Base-by-base conservation (phyloP, 2,797 vertebrate species). In the Jordanella pulchra region DNA sequence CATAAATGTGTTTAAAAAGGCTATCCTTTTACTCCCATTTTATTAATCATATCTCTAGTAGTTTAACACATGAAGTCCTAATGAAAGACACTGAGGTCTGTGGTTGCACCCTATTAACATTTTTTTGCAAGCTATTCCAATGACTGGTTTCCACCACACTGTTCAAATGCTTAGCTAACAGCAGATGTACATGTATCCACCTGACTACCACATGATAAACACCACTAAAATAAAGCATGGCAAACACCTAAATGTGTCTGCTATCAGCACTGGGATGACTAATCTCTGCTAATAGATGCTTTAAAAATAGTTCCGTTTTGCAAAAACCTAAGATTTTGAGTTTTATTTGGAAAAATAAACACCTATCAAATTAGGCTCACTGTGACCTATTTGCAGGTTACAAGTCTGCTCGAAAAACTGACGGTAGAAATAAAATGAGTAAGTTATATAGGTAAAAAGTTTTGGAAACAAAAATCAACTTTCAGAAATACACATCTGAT, bases 231-330 rank as follows among this genome's bases (percentile, higher is more conserved):
- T 53, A 10, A 65, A 67, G 54, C 48, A 30, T 61, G 28, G 53
- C 23, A 25, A 53, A 70, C 56, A 69, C 18, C 51, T n/a, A 32
- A 23, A 12, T 10, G 13, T 48, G 30, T 55, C 44, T 55, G 55
- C 56, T 64, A 65, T 18, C 32, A 1, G 25, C 42, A 66, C 28
- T 60, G 11, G n/a, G 53, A 64, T 77, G 67, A 82, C 53, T 79
- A 67, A 79, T 80, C 10, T 64, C 58, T 75, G 3, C 60, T 0
- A 13, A 45, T 23, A 45, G 35, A 72, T 27, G 50, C 55, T 53
- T 35, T 69, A 35, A 65, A 69, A 83, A 78, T 63, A 71, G 48
- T 47, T 68, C 12, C 27, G 45, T 67, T n/a, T 69, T 50, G 21
- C 28, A 18, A 35, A 55, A 67, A 73, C 32, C 5, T 61, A 6